These are phyloP conservation scores for Choloepus hoffmanni DNA, from an alignment of 2,113 vertebrate genomes.

Conservation along the genomic window DNA sequence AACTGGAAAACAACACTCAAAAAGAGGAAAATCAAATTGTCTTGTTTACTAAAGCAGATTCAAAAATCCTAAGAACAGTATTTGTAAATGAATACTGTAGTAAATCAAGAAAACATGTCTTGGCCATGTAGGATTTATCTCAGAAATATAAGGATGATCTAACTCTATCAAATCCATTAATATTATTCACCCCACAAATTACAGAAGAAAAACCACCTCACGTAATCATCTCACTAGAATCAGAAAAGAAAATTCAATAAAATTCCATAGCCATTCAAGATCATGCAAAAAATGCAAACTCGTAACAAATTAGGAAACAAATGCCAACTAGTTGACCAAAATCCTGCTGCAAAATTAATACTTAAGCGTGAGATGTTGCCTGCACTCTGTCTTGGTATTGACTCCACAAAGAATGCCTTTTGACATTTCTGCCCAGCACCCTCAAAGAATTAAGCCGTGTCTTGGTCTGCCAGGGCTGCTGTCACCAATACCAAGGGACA, in stretches of 20 bases:
- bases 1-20: neutral
- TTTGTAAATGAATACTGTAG: neutral
- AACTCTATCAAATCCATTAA: neutral
- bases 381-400: neutral
- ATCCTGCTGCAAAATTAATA: neutral
- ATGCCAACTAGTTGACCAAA: neutral
- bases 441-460: neutral
- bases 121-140: neutral
- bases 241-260: neutral
- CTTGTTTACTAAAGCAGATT: neutral
- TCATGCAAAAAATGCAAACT: neutral
- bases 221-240: neutral
- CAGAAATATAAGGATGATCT: neutral
- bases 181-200: neutral
- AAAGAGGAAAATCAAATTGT: neutral
- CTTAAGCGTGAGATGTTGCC: fast-evolving
- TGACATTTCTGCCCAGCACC: neutral
- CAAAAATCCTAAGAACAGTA: neutral
- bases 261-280: neutral
- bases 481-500: too few relatives aligned
- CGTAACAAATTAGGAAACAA: neutral
- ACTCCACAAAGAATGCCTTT: neutral
- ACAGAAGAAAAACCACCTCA: neutral
- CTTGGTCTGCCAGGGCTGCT: too few relatives aligned
- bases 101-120: neutral